Evolutionary conservation across 2,797 vertebrate species (phyloP).

Genomic region (Gobio occitaniae): DNA sequence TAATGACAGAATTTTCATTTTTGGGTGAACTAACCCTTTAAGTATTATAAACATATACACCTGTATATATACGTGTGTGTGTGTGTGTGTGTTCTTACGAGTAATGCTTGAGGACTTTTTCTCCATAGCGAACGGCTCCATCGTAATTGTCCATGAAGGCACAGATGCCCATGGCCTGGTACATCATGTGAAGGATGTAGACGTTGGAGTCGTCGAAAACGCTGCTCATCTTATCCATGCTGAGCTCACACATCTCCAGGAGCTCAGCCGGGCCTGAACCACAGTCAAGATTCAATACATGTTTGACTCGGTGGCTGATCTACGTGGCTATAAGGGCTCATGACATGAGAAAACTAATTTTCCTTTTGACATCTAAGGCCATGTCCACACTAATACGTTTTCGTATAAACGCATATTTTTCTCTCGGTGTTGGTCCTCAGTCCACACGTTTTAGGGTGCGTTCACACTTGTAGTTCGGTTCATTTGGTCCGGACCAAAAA

Average conservation of each 20-base stretch:
- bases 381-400: no score
- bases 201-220: constrained; percentile 91
- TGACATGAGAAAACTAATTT: no score
- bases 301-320: not conserved
- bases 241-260: constrained; percentile 93
- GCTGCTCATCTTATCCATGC: constrained; percentile 90
- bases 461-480: no score
- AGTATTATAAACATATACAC: not conserved
- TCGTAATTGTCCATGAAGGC: constrained; percentile 82
- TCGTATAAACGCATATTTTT: no score
- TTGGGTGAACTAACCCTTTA: no score
- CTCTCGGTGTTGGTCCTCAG: no score
- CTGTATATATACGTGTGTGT: not conserved
- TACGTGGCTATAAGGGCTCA: not conserved
- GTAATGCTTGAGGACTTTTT: constrained; percentile 91
- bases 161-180: constrained; percentile 98
- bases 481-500: no score
- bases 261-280: constrained; percentile 87
- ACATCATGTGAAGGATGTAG: constrained; percentile 98
- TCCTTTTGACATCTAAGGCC: no score
- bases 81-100: constrained; percentile 78
- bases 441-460: no score
- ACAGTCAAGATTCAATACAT: constrained; percentile 80
- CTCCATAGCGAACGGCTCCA: constrained; percentile 86
- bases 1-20: no score